Percentiles rank a stretch among this genome's conserved stretches.
Evolutionary conservation across 2,797 vertebrate genomes (phyloP).

Genomic region (Euphonia xanthogaster): DNA sequence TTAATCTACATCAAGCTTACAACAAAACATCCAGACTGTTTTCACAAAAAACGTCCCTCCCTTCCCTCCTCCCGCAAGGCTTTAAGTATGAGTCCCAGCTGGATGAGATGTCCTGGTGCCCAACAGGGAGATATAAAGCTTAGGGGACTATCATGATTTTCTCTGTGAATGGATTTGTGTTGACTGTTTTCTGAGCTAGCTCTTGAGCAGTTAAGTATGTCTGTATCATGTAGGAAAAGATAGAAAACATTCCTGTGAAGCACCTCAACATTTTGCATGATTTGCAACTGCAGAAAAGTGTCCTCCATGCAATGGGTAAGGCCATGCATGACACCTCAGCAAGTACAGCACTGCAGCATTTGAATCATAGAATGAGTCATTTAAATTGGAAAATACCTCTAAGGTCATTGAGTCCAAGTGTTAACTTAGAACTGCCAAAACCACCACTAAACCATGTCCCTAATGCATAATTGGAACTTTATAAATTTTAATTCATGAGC

Average conservation of each 20-base stretch:
- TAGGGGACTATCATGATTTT: not conserved
- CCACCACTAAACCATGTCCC: not conserved
- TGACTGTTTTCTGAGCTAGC: not conserved
- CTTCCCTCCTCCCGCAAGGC: not conserved
- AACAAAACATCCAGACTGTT: not conserved
- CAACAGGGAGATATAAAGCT: not conserved
- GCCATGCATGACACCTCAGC: not conserved
- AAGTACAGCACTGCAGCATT: not conserved
- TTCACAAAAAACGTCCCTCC: rapidly evolving
- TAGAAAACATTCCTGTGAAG: not conserved
- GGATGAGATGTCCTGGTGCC: not conserved
- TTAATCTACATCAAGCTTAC: not conserved
- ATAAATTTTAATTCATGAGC: not conserved
- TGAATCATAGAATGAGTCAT: not conserved
- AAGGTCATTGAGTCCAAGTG: not conserved
- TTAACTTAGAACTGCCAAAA: not conserved
- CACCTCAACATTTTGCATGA: not conserved
- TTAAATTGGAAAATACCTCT: not conserved
- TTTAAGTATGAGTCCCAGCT: not conserved
- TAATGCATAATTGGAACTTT: not conserved
- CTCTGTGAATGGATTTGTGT: not conserved
- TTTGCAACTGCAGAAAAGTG: not conserved
- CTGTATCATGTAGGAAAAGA: not conserved
- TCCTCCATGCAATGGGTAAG: not conserved
- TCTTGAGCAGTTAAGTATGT: rapidly evolving